A percentile compares a stretch with the other conserved stretches of the same genome.
Evolutionary conservation across 2,797 vertebrate genomes (phyloP).

Genomic region (Neomorphus geoffroyi): DNA sequence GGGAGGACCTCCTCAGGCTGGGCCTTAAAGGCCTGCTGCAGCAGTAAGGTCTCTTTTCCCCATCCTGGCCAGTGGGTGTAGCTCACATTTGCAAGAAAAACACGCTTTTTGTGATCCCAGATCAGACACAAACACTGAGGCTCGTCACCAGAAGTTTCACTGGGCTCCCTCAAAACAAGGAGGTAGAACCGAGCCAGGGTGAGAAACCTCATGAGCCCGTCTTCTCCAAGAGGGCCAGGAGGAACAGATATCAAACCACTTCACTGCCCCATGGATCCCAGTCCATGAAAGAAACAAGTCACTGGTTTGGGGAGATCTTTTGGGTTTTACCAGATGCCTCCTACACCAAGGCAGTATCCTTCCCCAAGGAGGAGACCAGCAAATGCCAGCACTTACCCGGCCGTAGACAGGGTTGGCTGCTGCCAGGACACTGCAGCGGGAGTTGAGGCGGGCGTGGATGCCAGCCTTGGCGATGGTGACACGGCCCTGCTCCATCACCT

Average conservation of each 20-base stretch:
- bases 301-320: not conserved
- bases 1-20: not conserved
- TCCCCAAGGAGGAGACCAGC: rapidly evolving
- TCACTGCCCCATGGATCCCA: rapidly evolving
- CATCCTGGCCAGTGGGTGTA: rapidly evolving
- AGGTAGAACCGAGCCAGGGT: rapidly evolving
- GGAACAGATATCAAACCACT: not conserved
- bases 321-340: not conserved
- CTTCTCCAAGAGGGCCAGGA: rapidly evolving
- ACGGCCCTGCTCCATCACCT: constrained; percentile 98
- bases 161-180: not conserved
- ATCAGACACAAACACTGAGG: not conserved
- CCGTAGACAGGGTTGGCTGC: constrained; percentile 97
- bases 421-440: constrained; percentile 94
- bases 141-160: not conserved
- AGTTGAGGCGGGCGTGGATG: constrained; percentile 96
- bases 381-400: constrained; percentile 77
- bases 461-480: constrained; percentile 98
- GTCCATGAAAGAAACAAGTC: not conserved
- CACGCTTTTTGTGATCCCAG: not conserved
- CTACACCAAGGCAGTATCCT: too few species aligned
- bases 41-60: not conserved
- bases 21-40: not conserved
- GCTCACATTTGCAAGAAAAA: not conserved
- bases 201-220: not conserved